Percentiles rank a stretch among this genome's conserved stretches.
Conservation (phyloP, 2,113 vertebrate genomes). For the Xyrauchen texanus region DNA sequence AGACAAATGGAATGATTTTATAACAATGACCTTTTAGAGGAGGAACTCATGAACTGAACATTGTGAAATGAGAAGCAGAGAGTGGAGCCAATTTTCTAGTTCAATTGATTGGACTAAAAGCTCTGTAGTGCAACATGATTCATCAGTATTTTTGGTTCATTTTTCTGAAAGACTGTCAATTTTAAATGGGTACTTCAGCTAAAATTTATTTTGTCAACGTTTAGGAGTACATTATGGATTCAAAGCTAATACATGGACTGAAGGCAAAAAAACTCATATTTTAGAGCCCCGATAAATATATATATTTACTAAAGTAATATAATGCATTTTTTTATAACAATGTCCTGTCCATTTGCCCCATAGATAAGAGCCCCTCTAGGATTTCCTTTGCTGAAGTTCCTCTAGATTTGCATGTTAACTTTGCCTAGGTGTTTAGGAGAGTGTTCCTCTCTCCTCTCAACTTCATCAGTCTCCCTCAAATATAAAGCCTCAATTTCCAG, state of each 20-base stretch:
- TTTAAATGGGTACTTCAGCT: too few relatives aligned
- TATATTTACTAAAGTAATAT: neutral
- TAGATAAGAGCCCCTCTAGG: neutral
- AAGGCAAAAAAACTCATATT: neutral
- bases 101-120: too few relatives aligned
- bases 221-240: too few relatives aligned
- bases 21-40: neutral
- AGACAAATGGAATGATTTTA: constrained; percentile 72
- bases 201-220: too few relatives aligned
- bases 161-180: neutral
- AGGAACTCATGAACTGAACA: too few relatives aligned
- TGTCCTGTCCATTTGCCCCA: constrained; percentile 9
- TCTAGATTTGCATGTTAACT: constrained; percentile 18
- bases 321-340: neutral
- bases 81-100: neutral
- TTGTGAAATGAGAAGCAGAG: neutral
- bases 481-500: constrained; percentile 72
- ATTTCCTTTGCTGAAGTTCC: neutral
- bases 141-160: neutral
- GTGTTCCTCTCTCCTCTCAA: constrained; percentile 35
- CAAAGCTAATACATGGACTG: too few relatives aligned
- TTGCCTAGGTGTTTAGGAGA: constrained; percentile 10
- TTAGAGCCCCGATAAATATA: neutral
- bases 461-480: constrained; percentile 57
- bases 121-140: too few relatives aligned